Base-by-base conservation (phyloP, 2,888 invertebrate species). In the Orthosia cruda region DNA sequence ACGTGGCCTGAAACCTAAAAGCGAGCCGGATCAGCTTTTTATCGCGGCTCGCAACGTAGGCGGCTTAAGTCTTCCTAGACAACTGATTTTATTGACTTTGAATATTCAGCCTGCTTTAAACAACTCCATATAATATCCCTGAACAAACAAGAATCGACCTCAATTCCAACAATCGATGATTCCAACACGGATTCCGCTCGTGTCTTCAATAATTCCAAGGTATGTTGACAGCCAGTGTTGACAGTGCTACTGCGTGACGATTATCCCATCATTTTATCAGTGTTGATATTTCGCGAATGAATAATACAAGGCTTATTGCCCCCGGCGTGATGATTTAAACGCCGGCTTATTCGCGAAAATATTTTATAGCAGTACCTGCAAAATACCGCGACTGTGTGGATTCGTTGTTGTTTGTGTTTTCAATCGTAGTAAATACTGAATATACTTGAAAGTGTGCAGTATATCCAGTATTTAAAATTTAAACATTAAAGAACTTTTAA, bases 151-250 rank as follows among this genome's bases (percentile, higher is more conserved):
- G 65, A 69, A 20, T 16, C 23, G 40, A 16, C 16, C 23, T 13
- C 32, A 49, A 20, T 40, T 58, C 59, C 59, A 49, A 49, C 20
- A 55, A 66, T 50, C 16, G 15, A 45, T 55, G 49, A 47, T 59
- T 66, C 20, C 55, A 63, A 69, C 65, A 59, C 59, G 52, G 16
- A 59, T 63, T 50, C 58, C 15, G 15, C 12, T 26, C 13, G n/a
- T 65, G 55, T 77, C 64, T 86, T 79, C 12, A 83, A 80, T 84
- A 86, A 80, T 86, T 85, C 67, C 7, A 2, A 4, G 32, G 32
- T 4, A 32, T 32, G 32, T 32, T 7, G 32, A 7, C 5, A 32
- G 32, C 7, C 32, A 32, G 32, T 12, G 7, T 13, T 1, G 5
- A 4, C 7, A 40, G 40, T 40, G 40, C 40, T 0, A 40, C 9